A percentile compares a stretch with the other conserved stretches of the same genome.
phyloP scores from a whole-genome alignment of 2,113 vertebrate genomes.

The Sphyrna mokarran region DNA sequence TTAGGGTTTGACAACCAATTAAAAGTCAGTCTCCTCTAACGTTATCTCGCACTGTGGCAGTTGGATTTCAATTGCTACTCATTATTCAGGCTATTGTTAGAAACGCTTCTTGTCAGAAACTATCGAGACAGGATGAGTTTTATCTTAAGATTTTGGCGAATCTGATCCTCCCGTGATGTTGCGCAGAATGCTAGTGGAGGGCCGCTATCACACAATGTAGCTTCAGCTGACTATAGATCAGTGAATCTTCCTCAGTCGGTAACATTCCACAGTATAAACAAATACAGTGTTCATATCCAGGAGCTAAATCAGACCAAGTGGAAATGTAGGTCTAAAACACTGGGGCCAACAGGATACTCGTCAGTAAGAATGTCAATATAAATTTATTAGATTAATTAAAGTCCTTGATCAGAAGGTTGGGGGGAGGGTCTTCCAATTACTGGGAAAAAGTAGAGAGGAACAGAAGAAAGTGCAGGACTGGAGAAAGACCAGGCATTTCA shows the following conservation, averaged over 20 bases:
- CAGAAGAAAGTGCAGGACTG: background rate
- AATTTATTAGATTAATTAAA: background rate
- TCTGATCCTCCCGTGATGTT: background rate
- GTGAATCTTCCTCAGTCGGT: background rate
- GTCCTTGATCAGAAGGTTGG: background rate
- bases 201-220: background rate
- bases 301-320: background rate
- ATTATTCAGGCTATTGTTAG: conserved; percentile 19
- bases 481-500: background rate
- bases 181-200: background rate
- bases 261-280: background rate
- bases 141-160: background rate
- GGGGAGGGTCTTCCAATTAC: background rate
- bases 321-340: background rate
- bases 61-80: background rate
- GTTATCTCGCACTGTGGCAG: conserved; percentile 15
- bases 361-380: background rate
- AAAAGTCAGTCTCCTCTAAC: background rate
- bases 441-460: background rate
- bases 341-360: background rate
- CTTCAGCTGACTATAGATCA: background rate
- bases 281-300: background rate
- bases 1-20: background rate
- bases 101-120: background rate
- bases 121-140: background rate